Base-by-base conservation (phyloP, 2,797 vertebrate genomes). In the Coracias cyanogaster region DNA sequence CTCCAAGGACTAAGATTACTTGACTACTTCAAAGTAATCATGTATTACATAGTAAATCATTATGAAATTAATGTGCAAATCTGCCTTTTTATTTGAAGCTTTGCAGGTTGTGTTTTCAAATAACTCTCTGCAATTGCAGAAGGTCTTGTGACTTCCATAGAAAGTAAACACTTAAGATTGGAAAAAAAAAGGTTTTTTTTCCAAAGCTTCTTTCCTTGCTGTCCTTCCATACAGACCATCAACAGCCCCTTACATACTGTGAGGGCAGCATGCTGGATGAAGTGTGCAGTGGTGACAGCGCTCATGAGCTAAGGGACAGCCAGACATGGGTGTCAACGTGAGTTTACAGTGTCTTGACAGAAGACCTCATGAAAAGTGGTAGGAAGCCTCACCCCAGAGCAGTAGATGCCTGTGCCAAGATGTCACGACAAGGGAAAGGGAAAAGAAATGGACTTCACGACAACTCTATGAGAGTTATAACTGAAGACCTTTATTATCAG, bases 221-320 rank as follows among this genome's bases (percentile, higher is more conserved):
- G 8, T 25, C n/a, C 57, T 81, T 17, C 3, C 62, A 70, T 6
- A 61, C 10, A 39, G 13, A 55, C 10, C 24, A 29, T 25, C 24
- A 35, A 11, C 51, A 71, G 16, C 12, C 76, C 71, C 9, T 43
- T 66, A 24, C 0, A 10, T 28, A 17, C n/a, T 15, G 13, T 66
- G 49, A 57, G 13, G 10, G 16, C 0, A 0, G 25, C 1, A 12
- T 62, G 62, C 58, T 66, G 39, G 29, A n/a, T 29, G 35, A 84
- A 90, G 22, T 3, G 1, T 49, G 52, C 65, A 52, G 37, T n/a
- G 14, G 43, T 54, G 33, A 54, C 33, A 37, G 28, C 28, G 28
- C 26, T 89, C 39, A 25, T 28, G 74, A 71, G 35, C 18, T 60
- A 66, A 54, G 43, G 33, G 29, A 46, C 26, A 37, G 31, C 48